Evolutionary conservation across 2,797 vertebrate genomes (phyloP), one percentile per base, ranked within the genome.

Genomic region (Silurus aristotelis): DNA sequence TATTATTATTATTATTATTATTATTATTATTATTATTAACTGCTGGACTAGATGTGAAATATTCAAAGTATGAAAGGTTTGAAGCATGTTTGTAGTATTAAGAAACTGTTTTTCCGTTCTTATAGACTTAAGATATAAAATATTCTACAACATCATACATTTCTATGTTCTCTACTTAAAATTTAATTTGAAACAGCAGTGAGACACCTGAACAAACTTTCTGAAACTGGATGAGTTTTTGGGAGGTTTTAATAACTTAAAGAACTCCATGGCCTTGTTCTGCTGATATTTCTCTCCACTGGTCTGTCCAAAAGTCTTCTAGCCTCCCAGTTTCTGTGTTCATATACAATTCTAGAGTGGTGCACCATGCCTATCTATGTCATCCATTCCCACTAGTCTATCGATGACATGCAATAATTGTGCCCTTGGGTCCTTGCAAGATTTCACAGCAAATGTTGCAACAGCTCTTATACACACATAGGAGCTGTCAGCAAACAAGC

Each of bases 381-480:
- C 87, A 87, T 90, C 83, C 83, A 85, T 90, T 91, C 87, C 89
- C 70, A 75, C 78, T 85, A 87, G 89, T 88, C 85, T 90, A 58
- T 84, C 90, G 85, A 87, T 92, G 85, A 90, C 91, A 90, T 52
- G 84, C 90, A 79, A 91, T 92, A 92, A 93, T 92, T 92, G 88
- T 90, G 88, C 90, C 84, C 87, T 89, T 90, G 86, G 86, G 91
- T 83, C 89, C 88, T 91, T 88, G 31, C 70, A 92, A 91, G 92
- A 91, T 90, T 89, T 90, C 84, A 88, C 90, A 90, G 88, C 85
- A 90, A 91, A 87, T 87, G 88, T 92, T 87, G 83, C 80, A 89
- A 86, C 86, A 87, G 82, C 85, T 84, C 80, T 82, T 79, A 87
- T 83, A 84, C 82, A 86, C 89, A 89, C 58, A 79, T 87, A 85